Percentiles rank a stretch among this genome's conserved stretches.
Evolutionary conservation across 2,113 vertebrate genomes (phyloP).

Genomic region (Ciconia stormi): DNA sequence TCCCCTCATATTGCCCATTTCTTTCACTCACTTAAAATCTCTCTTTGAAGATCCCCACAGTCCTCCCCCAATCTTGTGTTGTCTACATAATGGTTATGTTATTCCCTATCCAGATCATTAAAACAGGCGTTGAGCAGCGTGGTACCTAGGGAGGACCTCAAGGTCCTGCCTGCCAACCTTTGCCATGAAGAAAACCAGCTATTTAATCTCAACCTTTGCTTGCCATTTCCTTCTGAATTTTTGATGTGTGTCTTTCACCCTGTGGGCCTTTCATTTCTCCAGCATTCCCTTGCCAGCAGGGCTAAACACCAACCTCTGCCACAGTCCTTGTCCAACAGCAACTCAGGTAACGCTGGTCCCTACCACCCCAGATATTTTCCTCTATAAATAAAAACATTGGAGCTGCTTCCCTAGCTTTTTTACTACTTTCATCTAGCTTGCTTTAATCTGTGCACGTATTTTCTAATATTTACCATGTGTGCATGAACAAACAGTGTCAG

Average conservation of each 20-base stretch:
- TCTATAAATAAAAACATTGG: background rate
- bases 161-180: background rate
- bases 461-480: background rate
- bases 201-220: background rate
- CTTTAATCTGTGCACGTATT: background rate
- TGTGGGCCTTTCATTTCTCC: background rate
- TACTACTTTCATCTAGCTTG: background rate
- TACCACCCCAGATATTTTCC: background rate
- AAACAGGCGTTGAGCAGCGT: background rate
- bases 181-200: background rate
- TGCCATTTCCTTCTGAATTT: background rate
- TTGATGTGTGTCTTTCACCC: background rate
- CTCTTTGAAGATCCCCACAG: background rate
- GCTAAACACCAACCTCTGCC: background rate
- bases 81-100: background rate
- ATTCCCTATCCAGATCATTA: background rate
- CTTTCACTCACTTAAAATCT: background rate
- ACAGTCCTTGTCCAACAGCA: background rate
- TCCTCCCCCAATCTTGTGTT: background rate
- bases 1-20: background rate
- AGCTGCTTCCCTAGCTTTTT: background rate
- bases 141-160: background rate
- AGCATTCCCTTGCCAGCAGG: background rate
- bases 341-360: background rate
- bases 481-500: background rate